Evolutionary conservation across 2,888 invertebrate species (phyloP).

Genomic region (Eupeodes latifasciatus): DNA sequence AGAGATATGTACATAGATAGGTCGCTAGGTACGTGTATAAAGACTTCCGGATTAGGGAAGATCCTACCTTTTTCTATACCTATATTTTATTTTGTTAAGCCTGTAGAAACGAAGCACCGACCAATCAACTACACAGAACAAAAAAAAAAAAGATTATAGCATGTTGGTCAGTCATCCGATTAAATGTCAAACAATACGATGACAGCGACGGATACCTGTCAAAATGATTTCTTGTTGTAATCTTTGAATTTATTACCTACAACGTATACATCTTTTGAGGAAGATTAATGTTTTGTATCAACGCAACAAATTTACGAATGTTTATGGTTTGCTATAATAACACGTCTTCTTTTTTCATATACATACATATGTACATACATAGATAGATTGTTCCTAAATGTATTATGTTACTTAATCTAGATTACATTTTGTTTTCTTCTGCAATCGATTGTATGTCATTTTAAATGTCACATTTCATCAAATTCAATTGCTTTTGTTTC

Average conservation of each 20-base stretch:
- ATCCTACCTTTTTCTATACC: conserved; percentile 32
- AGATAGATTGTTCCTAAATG: too few species aligned
- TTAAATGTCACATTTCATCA: conserved; percentile 68
- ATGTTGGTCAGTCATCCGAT: conserved; percentile 41
- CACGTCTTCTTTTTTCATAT: conserved; percentile 34
- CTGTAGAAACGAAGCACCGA: background rate
- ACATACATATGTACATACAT: too few species aligned
- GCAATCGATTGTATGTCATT: conserved; percentile 50
- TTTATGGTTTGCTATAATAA: conserved; percentile 4
- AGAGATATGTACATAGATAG: background rate
- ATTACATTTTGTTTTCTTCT: conserved; percentile 17
- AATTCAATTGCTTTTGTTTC: conserved; percentile 65
- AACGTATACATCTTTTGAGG: conserved; percentile 41
- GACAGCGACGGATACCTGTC: conserved; percentile 60
- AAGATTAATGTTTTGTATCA: conserved; percentile 16
- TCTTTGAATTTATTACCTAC: conserved; percentile 57
- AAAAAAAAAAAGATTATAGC: conserved; percentile 8
- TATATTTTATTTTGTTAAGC: conserved; percentile 9
- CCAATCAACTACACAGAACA: background rate
- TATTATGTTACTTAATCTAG: conserved; percentile 42
- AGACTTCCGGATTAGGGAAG: conserved; percentile 68
- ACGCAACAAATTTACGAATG: too few species aligned
- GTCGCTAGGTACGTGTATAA: conserved; percentile 28
- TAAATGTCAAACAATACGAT: conserved; percentile 47
- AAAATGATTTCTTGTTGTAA: conserved; percentile 64